Percentiles rank a stretch among this genome's conserved stretches.
Evolutionary conservation across 2,888 invertebrate species (phyloP).

Genomic region (Erebia ligea): DNA sequence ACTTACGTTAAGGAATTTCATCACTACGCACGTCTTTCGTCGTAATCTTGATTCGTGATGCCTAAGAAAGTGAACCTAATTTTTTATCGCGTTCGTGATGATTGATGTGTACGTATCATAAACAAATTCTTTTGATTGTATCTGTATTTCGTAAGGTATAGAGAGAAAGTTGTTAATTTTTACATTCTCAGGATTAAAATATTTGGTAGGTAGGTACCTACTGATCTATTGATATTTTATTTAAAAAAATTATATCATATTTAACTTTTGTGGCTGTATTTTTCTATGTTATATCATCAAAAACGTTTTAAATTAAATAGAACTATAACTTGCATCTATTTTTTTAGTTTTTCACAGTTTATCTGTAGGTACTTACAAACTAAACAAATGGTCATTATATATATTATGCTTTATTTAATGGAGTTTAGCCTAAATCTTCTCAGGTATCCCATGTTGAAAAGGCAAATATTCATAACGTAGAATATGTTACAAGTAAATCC

Average conservation of each 20-base stretch:
- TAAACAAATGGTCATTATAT: too few relatives aligned
- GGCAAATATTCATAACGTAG: constrained; percentile 16
- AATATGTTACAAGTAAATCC: constrained; percentile 31
- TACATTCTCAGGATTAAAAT: neutral
- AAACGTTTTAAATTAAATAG: neutral
- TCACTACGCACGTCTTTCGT: constrained; percentile 25
- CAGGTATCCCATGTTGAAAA: constrained; percentile 21
- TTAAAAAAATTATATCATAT: neutral
- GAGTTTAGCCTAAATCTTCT: constrained; percentile 20
- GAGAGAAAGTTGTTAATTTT: constrained; percentile 30
- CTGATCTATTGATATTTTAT: neutral
- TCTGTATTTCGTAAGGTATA: constrained; percentile 15
- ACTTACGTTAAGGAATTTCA: constrained; percentile 9
- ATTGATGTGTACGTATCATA: constrained; percentile 32
- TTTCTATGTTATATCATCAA: neutral
- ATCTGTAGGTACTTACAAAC: too few relatives aligned
- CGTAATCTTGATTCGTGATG: constrained; percentile 24
- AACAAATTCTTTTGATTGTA: constrained; percentile 26
- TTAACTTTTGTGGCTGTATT: too few relatives aligned
- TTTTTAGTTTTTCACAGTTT: too few relatives aligned
- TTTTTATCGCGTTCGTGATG: constrained; percentile 30
- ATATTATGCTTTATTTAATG: constrained; percentile 11
- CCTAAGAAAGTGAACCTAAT: constrained; percentile 26
- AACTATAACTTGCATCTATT: neutral
- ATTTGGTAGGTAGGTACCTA: too few relatives aligned